phyloP scores from a whole-genome alignment of 2,888 invertebrate genomes.

The Caenorhabditis imperialis region DNA sequence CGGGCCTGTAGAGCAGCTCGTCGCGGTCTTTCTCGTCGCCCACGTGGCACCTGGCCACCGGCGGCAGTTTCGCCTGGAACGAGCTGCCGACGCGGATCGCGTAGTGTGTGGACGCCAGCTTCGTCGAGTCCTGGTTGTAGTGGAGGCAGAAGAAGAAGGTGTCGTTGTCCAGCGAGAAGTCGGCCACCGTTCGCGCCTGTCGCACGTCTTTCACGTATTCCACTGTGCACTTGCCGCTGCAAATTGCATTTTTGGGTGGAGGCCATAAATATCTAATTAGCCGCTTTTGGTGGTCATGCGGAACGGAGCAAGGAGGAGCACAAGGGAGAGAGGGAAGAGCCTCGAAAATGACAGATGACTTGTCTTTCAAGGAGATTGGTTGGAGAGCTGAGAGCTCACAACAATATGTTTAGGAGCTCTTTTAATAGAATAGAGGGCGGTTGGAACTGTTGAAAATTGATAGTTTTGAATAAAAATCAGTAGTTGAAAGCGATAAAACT shows the following conservation, averaged over 20 bases:
- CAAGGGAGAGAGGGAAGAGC: conserved; percentile 12
- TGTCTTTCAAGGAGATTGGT: conserved; percentile 5
- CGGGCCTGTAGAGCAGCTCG: conserved; percentile 73
- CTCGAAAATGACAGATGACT: conserved; percentile 1
- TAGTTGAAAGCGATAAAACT: no score
- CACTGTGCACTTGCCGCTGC: conserved; percentile 81
- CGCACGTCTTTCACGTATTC: conserved; percentile 81
- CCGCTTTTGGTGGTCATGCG: neutral
- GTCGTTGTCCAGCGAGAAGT: conserved; percentile 79
- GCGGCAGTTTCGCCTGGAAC: conserved; percentile 79
- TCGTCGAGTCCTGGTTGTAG: conserved; percentile 81
- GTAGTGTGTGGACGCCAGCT: conserved; percentile 82
- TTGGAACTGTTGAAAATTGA: no score
- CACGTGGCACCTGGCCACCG: conserved; percentile 58
- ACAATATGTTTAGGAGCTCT: no score
- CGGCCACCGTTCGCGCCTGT: conserved; percentile 79
- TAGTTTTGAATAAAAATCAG: no score
- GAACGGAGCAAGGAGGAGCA: neutral
- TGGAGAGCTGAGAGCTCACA: conserved; percentile 16
- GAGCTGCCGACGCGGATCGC: conserved; percentile 82
- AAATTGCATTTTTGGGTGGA: no score
- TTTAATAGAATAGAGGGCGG: no score
- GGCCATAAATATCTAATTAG: no score
- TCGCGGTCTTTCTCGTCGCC: conserved; percentile 75
- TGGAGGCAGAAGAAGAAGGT: conserved; percentile 82